Conservation (phyloP, 2,888 invertebrate species). For the Chrysolina oricalcia region DNA sequence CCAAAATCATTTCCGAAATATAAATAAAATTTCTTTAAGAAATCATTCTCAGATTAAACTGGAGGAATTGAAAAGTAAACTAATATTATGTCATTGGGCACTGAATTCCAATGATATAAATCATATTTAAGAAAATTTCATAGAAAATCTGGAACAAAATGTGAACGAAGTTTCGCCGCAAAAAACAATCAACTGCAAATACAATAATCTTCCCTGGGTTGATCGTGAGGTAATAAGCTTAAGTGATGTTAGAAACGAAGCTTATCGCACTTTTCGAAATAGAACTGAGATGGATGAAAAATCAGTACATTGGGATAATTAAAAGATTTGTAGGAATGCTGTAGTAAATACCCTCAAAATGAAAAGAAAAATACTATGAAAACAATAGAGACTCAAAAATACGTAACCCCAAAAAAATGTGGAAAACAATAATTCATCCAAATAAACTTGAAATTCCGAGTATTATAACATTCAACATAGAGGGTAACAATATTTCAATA, state of each 20-base stretch:
- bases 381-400: conserved; percentile 17
- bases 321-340: conserved; percentile 9
- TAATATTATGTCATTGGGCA: neutral
- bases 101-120: conserved; percentile 5
- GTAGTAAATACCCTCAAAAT: conserved; percentile 7
- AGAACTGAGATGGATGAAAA: too few relatives aligned
- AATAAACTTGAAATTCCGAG: conserved; percentile 19
- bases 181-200: too few relatives aligned
- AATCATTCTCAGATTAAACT: conserved; percentile 17
- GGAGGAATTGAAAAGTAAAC: neutral
- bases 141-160: conserved; percentile 20
- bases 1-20: conserved; percentile 1
- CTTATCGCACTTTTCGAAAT: too few relatives aligned
- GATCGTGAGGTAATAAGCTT: too few relatives aligned
- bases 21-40: neutral
- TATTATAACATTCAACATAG: too few relatives aligned
- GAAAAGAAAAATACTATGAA: conserved; percentile 9
- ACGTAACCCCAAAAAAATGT: conserved; percentile 13
- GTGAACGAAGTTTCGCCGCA: neutral
- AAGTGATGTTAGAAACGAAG: too few relatives aligned
- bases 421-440: conserved; percentile 24
- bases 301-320: conserved; percentile 22
- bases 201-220: too few relatives aligned
- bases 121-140: conserved; percentile 4
- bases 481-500: too few relatives aligned